phyloP scores from a whole-genome alignment of 1,140 invertebrate genomes.

The Palaemon carinicauda region DNA sequence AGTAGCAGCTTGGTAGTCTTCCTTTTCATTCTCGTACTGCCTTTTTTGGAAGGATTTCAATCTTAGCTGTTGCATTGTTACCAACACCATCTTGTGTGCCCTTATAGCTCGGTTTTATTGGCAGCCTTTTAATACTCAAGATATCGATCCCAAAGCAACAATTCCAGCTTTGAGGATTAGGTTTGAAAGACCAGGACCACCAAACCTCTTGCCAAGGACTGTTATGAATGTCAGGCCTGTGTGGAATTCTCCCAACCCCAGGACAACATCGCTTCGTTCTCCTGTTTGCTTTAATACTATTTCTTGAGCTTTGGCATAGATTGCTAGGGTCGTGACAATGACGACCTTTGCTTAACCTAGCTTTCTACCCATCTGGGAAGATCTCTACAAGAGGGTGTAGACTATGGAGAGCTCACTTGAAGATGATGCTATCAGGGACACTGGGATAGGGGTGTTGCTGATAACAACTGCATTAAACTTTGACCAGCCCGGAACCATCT shows the following conservation, averaged over 20 bases:
- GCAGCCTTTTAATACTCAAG: neutral
- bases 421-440: neutral
- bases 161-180: neutral
- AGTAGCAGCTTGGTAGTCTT: neutral
- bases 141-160: neutral
- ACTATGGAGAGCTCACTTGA: neutral
- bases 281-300: neutral
- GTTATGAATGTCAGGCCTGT: neutral
- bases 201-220: neutral
- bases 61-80: conserved; percentile 4
- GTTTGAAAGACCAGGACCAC: neutral
- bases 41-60: neutral
- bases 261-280: neutral
- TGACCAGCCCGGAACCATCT: neutral
- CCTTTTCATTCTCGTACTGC: neutral
- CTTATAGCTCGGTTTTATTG: conserved; percentile 1
- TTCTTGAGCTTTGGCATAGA: no score
- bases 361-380: neutral
- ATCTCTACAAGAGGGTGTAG: neutral
- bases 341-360: neutral
- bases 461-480: neutral
- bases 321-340: neutral
- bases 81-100: conserved; percentile 19
- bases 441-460: neutral
- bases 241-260: neutral